Evolutionary conservation across 2,888 invertebrate genomes (phyloP).

Genomic region (Andrena flavipes): DNA sequence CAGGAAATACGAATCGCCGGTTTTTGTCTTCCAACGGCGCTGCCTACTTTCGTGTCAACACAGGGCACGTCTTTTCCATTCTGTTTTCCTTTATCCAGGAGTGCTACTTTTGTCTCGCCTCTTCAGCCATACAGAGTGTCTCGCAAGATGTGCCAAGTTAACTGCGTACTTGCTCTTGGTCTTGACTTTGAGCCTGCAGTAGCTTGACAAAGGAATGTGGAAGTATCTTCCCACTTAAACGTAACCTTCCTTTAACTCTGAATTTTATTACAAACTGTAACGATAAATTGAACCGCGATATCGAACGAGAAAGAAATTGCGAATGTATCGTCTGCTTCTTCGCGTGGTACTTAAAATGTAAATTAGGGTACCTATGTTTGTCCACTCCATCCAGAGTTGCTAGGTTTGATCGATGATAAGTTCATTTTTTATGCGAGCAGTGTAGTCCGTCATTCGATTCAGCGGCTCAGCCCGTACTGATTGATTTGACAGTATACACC

Average conservation of each 20-base stretch:
- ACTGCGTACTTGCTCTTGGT: not conserved
- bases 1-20: not conserved
- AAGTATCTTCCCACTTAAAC: too few species aligned
- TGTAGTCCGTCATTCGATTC: conserved; percentile 10
- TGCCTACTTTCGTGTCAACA: conserved; percentile 1
- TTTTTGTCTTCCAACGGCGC: not conserved
- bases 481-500: conserved; percentile 20
- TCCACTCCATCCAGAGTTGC: too few species aligned
- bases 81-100: not conserved
- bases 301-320: too few species aligned
- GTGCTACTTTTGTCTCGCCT: not conserved
- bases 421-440: not conserved
- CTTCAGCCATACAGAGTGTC: not conserved
- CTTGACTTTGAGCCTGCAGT: too few species aligned
- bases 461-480: conserved; percentile 3
- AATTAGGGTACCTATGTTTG: too few species aligned
- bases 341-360: too few species aligned
- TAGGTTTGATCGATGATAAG: too few species aligned
- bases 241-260: too few species aligned
- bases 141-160: not conserved
- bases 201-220: too few species aligned
- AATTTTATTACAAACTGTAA: too few species aligned
- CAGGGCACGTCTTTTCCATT: not conserved
- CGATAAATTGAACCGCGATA: too few species aligned
- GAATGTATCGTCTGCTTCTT: too few species aligned